Evolutionary conservation across 1,140 invertebrate species (phyloP), one percentile per base, ranked within the genome.

Genomic region (Aphelenchoides fujianensis): DNA sequence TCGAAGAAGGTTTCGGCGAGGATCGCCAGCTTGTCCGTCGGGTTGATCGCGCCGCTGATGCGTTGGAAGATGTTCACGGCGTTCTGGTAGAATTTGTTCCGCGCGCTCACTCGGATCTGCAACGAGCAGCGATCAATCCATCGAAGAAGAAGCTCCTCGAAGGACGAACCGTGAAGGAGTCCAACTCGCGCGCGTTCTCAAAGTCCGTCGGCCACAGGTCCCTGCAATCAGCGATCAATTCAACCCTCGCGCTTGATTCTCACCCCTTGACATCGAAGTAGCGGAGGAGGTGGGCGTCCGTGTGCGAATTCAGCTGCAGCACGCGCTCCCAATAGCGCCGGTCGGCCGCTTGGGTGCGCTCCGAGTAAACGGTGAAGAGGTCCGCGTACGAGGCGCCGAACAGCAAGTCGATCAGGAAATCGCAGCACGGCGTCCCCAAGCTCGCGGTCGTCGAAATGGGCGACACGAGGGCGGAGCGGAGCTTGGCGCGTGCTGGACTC

Each of bases 221-320:
- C 63, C 63, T 66, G 53, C n/a, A 66, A n/a, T n/a, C n/a, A n/a
- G n/a, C n/a, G n/a, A n/a, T n/a, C n/a, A n/a, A n/a, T n/a, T n/a
- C n/a, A n/a, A n/a, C n/a, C n/a, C n/a, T n/a, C n/a, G n/a, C n/a
- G n/a, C n/a, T n/a, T n/a, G n/a, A n/a, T n/a, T n/a, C 89, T 88
- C 85, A 91, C 91, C 89, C 88, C 82, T 92, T 90, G 68, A 92
- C 89, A n/a, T 90, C 91, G 28, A 93, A 85, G 78, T 92, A 92
- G 1, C 89, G 88, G 89, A 92, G 90, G 3, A 92, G 86, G 0
- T 90, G 90, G 53, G 88, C 85, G 83, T 92, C 91, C 0, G 91
- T 88, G 79, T 92, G 90, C 64, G 89, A 89, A 84, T 92, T 92
- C 89, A 91, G 91, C 79, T 91, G 91, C 36, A 90, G 86, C 36